Conservation (phyloP, 2,888 invertebrate species). For the Megalurothrips usitatus region DNA sequence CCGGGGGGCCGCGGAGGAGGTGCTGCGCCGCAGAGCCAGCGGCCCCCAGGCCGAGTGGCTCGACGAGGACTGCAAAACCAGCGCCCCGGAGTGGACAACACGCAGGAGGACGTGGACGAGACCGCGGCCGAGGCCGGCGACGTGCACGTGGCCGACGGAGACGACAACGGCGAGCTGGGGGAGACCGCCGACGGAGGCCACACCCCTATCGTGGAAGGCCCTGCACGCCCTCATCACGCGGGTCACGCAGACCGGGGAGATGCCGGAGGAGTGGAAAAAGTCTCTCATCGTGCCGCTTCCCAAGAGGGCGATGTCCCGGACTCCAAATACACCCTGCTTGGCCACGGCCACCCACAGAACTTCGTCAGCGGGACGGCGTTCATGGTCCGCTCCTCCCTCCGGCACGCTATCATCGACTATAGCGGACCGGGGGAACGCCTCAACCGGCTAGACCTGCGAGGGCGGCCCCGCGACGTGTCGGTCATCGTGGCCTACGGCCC, state of each 20-base stretch:
- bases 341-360: background rate
- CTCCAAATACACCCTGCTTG: background rate
- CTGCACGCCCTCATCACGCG: background rate
- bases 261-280: constrained; percentile 28
- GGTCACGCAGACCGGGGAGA: background rate
- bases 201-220: background rate
- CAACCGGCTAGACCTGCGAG: background rate
- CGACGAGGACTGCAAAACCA: background rate
- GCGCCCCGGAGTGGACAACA: background rate
- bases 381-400: background rate
- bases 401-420: background rate
- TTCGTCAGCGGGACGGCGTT: background rate
- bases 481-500: background rate
- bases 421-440: background rate
- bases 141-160: too few species aligned
- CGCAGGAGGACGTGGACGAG: background rate
- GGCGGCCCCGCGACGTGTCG: background rate
- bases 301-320: constrained; percentile 29
- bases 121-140: background rate
- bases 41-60: background rate
- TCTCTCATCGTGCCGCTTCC: constrained; percentile 27
- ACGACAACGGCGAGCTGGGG: too few species aligned
- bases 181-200: background rate
- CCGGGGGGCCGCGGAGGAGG: background rate
- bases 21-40: background rate